Conservation (phyloP, 1,140 invertebrate species). For the Drosophila azteca region DNA sequence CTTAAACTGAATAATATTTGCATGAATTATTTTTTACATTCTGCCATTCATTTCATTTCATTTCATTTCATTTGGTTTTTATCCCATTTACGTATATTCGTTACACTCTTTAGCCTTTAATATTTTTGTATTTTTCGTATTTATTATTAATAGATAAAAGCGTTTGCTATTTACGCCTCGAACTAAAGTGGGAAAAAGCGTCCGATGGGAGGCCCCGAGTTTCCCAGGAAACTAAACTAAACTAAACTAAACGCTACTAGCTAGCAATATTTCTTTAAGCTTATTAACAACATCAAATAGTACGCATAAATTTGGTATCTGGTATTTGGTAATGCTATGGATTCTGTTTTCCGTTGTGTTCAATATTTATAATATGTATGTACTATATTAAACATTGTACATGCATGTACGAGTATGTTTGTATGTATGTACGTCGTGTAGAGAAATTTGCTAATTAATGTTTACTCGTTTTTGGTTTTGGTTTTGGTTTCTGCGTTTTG, state of each 20-base stretch:
- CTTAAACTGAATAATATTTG: slow-evolving; percentile 37
- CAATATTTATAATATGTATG: slow-evolving; percentile 42
- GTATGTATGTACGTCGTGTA: slow-evolving; percentile 54
- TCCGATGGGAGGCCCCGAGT: slow-evolving; percentile 17
- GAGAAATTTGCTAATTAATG: slow-evolving; percentile 79
- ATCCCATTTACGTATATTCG: slow-evolving; percentile 76
- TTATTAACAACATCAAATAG: slow-evolving; percentile 82
- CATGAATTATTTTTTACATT: slow-evolving; percentile 51
- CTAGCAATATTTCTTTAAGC: slow-evolving; percentile 72
- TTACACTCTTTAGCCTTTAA: slow-evolving; percentile 78
- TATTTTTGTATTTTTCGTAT: slow-evolving; percentile 38
- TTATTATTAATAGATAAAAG: slow-evolving; percentile 60
- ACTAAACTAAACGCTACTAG: slow-evolving; percentile 74
- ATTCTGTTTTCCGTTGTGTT: slow-evolving; percentile 41
- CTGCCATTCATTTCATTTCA: slow-evolving; percentile 21
- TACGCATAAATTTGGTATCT: slow-evolving; percentile 57
- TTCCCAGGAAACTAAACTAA: slow-evolving; percentile 19
- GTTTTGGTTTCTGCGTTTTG: slow-evolving; percentile 53
- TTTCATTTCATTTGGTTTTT: slow-evolving; percentile 52
- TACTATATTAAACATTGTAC: slow-evolving; percentile 75
- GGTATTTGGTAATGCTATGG: slow-evolving; percentile 37
- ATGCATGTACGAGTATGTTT: too few relatives aligned
- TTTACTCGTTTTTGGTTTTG: slow-evolving; percentile 49
- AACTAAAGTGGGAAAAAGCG: slow-evolving; percentile 62
- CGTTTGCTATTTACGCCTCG: slow-evolving; percentile 72